A percentile compares a stretch with the other conserved stretches of the same genome.
phyloP scores from a whole-genome alignment of 2,113 vertebrate genomes.

The Paramormyrops kingsleyae region DNA sequence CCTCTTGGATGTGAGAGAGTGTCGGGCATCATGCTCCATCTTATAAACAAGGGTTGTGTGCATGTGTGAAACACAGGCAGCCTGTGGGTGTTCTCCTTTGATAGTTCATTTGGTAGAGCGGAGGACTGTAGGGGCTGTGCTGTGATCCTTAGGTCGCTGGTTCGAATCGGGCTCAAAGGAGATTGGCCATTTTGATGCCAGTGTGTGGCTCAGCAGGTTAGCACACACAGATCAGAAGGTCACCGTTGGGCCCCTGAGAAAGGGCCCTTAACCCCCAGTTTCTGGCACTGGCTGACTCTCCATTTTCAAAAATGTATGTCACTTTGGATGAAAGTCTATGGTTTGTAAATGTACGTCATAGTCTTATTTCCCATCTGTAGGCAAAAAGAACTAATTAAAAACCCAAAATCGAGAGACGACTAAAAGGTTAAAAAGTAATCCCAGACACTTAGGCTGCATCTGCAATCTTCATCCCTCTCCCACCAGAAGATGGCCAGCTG shows the following conservation, averaged over 20 bases:
- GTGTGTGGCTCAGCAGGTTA: background rate
- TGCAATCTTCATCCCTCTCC: background rate
- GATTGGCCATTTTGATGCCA: background rate
- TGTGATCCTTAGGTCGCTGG: conserved; percentile 89
- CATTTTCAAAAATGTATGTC: background rate
- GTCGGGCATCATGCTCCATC: no score
- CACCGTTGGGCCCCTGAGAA: background rate
- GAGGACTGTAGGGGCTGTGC: conserved; percentile 37
- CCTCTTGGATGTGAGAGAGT: background rate
- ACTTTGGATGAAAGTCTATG: background rate
- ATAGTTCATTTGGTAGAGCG: conserved; percentile 64
- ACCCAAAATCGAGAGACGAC: background rate
- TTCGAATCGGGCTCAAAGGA: conserved; percentile 78
- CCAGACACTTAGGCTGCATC: background rate
- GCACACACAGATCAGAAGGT: background rate
- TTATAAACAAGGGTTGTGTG: background rate
- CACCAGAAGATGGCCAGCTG: background rate
- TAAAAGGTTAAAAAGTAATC: background rate
- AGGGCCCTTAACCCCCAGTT: background rate
- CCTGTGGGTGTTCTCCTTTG: conserved; percentile 35
- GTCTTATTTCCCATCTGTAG: background rate
- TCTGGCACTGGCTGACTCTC: background rate
- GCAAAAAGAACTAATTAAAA: background rate
- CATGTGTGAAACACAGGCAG: background rate
- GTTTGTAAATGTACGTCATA: background rate